Evolutionary conservation across 2,113 vertebrate genomes (phyloP), one percentile per base, ranked within the genome.

Genomic region (Gymnogyps californianus): DNA sequence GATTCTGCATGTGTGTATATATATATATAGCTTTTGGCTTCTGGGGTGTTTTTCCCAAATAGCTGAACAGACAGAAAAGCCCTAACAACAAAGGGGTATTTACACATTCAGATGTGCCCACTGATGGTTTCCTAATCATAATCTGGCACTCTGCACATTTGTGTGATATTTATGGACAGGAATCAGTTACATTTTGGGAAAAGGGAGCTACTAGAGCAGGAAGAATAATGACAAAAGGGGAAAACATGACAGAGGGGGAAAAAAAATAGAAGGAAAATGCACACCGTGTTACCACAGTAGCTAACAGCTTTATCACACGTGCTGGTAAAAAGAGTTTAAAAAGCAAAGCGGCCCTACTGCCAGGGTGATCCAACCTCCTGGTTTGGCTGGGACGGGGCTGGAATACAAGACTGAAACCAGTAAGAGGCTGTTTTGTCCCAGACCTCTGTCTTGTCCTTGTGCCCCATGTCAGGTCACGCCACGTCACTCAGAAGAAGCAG

Each of bases 51-150:
- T 84, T 80, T 92, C 65, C 72, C 55, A 87, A 90, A 87, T n/a
- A 93, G 91, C 93, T 95, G 95, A 96, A 67, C 51, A 82, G 51
- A 95, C 87, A 96, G 91, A 96, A 96, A 93, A 92, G 11, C 75
- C 75, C 88, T 69, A 38, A 85, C 31, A 87, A 85, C 67, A 75
- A 80, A 8, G 2, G 36, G 42, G 51, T 62, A 64, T 94, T 94
- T 95, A 89, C 47, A 87, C 81, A 84, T 81, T 95, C 74, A 89
- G 87, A 89, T 78, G 80, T 89, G 47, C 47, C 87, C 80, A 46
- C 59, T 87, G 52, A 94, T 79, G 85, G 55, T 47, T 84, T 91
- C 70, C 85, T 92, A 54, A 70, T 91, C 76, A 66, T 42, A 64
- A 80, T 70, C 83, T 82, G 81, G 59, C 81, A 71, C 80, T 93